These are phyloP conservation scores for Aquatica leii DNA, from an alignment of 2,888 invertebrate species.

Conservation along the genomic window DNA sequence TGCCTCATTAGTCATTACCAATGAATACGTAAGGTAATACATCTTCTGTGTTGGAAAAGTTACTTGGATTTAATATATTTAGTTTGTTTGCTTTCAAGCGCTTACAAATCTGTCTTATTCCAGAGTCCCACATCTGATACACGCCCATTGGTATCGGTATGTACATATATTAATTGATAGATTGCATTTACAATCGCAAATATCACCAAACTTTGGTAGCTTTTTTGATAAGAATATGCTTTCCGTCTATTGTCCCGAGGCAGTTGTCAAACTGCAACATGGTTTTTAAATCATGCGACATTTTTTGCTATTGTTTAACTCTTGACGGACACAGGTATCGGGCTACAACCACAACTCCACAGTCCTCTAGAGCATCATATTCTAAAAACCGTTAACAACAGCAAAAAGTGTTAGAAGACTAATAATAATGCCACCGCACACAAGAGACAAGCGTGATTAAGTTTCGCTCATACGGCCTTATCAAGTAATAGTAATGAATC, in stretches of 20 bases:
- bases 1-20: no score
- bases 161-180: no score
- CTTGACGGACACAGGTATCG: neutral
- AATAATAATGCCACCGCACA: neutral
- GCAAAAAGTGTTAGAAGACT: neutral
- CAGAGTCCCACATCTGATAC: neutral
- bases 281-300: neutral
- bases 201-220: neutral
- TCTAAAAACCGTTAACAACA: neutral
- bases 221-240: conserved; percentile 5
- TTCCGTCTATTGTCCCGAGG: neutral
- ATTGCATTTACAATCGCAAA: no score
- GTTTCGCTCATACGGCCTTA: neutral
- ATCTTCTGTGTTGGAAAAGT: no score
- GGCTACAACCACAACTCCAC: neutral
- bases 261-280: neutral
- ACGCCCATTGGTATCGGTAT: no score
- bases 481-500: neutral
- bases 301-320: neutral
- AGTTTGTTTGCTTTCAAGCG: neutral
- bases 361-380: neutral
- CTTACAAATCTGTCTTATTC: neutral
- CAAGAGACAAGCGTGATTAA: neutral
- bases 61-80: neutral
- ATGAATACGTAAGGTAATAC: no score